Evolutionary conservation across 2,888 invertebrate genomes (phyloP).

Genomic region (Xestia ashworthii): DNA sequence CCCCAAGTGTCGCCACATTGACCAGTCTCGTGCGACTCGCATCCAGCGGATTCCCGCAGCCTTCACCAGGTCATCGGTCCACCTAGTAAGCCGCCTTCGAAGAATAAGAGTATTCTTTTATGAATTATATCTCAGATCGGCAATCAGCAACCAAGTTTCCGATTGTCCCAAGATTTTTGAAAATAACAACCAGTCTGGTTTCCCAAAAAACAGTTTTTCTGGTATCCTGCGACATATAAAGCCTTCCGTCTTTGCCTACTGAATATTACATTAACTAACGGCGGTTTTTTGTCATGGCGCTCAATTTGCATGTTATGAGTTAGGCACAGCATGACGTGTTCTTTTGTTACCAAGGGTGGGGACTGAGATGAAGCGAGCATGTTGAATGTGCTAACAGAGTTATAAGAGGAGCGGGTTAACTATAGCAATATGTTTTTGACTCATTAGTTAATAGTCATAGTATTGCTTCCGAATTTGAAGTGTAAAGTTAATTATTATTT

Average conservation of each 20-base stretch:
- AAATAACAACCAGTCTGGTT: not conserved
- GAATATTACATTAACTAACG: slow-evolving; percentile 87
- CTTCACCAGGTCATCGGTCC: too few relatives aligned
- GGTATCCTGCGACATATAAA: slow-evolving; percentile 66
- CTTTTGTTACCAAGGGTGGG: slow-evolving; percentile 25
- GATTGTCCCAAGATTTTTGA: not conserved
- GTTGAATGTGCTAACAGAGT: not conserved
- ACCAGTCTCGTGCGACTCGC: too few relatives aligned
- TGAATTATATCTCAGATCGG: not conserved
- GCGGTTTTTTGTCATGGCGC: slow-evolving; percentile 81
- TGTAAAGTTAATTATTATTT: not conserved
- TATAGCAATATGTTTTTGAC: not conserved
- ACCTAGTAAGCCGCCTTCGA: too few relatives aligned
- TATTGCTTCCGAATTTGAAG: too few relatives aligned
- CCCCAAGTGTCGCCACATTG: too few relatives aligned
- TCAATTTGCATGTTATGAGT: slow-evolving; percentile 88
- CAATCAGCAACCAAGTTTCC: not conserved
- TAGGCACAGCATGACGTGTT: slow-evolving; percentile 64
- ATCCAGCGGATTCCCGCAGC: too few relatives aligned
- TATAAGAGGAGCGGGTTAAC: not conserved
- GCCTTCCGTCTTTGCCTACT: slow-evolving; percentile 78
- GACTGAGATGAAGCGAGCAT: not conserved
- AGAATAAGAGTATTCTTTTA: too few relatives aligned
- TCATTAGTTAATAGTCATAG: too few relatives aligned
- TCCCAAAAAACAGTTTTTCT: not conserved